Percentiles rank a stretch among this genome's conserved stretches.
Conservation (phyloP, 2,888 invertebrate species). For the Pasiphila rectangulata region DNA sequence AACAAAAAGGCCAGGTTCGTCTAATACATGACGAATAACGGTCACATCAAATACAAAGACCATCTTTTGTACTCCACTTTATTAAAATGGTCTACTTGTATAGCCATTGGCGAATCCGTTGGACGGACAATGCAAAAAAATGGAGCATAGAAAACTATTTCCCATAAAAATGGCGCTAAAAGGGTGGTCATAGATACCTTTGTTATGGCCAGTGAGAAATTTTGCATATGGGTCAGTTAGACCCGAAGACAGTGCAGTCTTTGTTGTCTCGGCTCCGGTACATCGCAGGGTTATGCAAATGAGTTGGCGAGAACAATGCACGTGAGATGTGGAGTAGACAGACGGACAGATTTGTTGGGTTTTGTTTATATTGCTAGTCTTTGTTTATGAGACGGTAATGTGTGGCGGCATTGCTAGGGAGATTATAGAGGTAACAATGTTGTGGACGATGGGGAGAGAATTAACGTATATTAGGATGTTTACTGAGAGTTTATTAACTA, state of each 20-base stretch:
- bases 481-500: too few species aligned
- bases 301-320: slow-evolving; percentile 55
- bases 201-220: slow-evolving; percentile 76
- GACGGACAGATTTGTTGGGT: slow-evolving; percentile 34
- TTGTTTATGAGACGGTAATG: slow-evolving; percentile 34
- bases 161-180: slow-evolving; percentile 75
- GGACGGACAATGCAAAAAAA: slow-evolving; percentile 76
- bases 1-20: slow-evolving; percentile 25
- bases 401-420: slow-evolving; percentile 20
- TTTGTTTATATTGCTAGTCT: slow-evolving; percentile 32
- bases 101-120: slow-evolving; percentile 71
- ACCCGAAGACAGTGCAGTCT: slow-evolving; percentile 53
- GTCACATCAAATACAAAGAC: slow-evolving; percentile 54
- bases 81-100: slow-evolving; percentile 70
- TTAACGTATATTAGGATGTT: too few species aligned
- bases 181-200: slow-evolving; percentile 60
- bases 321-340: slow-evolving; percentile 45
- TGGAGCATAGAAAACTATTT: slow-evolving; percentile 72
- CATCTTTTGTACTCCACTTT: slow-evolving; percentile 55
- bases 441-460: not conserved
- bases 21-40: slow-evolving; percentile 57
- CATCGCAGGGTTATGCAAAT: slow-evolving; percentile 74
- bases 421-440: slow-evolving; percentile 11
- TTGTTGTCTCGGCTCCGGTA: slow-evolving; percentile 47
- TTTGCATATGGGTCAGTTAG: slow-evolving; percentile 76